Percentiles rank a stretch among this genome's conserved stretches.
Conservation (phyloP, 2,797 vertebrate species). For the Rhodeus uyekii region DNA sequence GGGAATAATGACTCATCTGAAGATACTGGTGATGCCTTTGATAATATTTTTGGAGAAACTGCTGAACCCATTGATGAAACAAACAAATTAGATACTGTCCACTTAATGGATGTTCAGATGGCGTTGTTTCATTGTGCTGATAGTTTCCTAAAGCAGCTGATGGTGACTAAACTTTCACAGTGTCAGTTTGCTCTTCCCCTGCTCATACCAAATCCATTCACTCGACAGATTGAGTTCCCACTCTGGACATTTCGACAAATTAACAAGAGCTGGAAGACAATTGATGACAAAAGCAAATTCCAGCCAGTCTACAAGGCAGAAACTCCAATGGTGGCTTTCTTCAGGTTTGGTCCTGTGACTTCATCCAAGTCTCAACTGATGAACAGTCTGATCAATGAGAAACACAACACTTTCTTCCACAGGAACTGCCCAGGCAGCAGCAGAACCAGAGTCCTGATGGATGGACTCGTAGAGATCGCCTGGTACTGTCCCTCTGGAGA, state of each 20-base stretch:
- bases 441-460: background rate
- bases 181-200: slow-evolving; percentile 77
- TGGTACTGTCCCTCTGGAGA: slow-evolving; percentile 17
- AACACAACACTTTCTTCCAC: slow-evolving; percentile 11
- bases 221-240: slow-evolving; percentile 60
- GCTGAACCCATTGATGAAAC: background rate
- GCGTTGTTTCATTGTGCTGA: slow-evolving; percentile 66
- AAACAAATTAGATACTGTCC: background rate
- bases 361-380: background rate
- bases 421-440: background rate
- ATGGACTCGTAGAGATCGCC: slow-evolving; percentile 2
- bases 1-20: slow-evolving; percentile 39
- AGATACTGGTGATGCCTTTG: background rate
- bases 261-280: slow-evolving; percentile 67
- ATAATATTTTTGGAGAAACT: background rate
- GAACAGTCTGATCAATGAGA: slow-evolving; percentile 12
- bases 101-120: slow-evolving; percentile 21
- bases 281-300: background rate
- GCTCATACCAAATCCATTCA: background rate
- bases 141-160: slow-evolving; percentile 64
- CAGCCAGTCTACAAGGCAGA: background rate
- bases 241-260: slow-evolving; percentile 69
- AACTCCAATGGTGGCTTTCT: slow-evolving; percentile 23
- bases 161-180: slow-evolving; percentile 53
- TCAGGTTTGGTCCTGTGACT: background rate